These are phyloP conservation scores for Bombus waltoni DNA, from an alignment of 1,140 invertebrate genomes.

Conservation along the genomic window DNA sequence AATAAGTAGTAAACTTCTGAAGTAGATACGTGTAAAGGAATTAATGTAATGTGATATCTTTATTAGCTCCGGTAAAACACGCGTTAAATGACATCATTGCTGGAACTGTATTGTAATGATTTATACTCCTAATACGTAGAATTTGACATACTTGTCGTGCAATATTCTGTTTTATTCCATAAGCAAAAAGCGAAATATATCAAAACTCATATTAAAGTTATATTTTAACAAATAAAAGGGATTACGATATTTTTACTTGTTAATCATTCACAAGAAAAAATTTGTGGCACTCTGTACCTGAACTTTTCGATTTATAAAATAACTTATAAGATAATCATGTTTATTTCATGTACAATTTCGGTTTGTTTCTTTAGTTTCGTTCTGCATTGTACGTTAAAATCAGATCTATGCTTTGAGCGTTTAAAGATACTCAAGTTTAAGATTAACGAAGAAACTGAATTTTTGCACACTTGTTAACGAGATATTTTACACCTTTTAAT, in stretches of 20 bases:
- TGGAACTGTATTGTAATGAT: neutral
- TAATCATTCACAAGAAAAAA: neutral
- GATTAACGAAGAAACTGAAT: neutral
- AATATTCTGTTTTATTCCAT: neutral
- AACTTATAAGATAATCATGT: neutral
- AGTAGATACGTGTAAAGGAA: neutral
- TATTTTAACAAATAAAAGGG: neutral
- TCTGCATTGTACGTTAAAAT: neutral
- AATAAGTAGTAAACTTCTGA: neutral
- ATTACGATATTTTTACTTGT: neutral
- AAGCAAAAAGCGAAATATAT: neutral
- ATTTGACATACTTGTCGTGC: neutral
- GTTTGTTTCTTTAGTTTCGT: too few species aligned
- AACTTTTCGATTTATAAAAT: neutral
- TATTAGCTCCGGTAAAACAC: neutral
- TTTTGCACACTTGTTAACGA: neutral
- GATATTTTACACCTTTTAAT: neutral
- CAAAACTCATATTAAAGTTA: neutral
- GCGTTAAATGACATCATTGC: constrained; percentile 36
- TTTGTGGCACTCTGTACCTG: neutral
- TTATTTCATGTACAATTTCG: neutral
- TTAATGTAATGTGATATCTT: constrained; percentile 6
- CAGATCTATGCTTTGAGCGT: neutral
- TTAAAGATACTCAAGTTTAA: neutral
- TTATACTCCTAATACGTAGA: neutral